Evolutionary conservation across 2,888 invertebrate genomes (phyloP), one percentile per base, ranked within the genome.

Genomic region (Liposcelis brunnea): DNA sequence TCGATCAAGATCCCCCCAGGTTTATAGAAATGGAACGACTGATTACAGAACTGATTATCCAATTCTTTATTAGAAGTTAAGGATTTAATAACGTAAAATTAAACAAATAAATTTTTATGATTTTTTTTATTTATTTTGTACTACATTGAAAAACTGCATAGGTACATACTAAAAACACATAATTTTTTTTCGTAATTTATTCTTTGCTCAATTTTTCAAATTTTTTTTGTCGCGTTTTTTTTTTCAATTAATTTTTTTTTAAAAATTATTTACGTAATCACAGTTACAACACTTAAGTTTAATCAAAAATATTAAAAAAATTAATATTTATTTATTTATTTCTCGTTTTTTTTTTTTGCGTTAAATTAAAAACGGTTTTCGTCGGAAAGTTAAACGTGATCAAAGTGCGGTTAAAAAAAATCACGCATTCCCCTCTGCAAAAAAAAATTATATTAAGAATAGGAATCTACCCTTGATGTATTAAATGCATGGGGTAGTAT

Each of bases 251-350:
- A 32, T 16, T 35, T 35, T 7, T 7, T 35, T 35, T 35, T 16
- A 6, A 19, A 40, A 18, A n/a, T 40, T 40, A 19, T 14, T 40
- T 40, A 15, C 35, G 35, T 19, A 40, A 40, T 40, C 40, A 40
- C 40, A 40, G 40, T 35, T 40, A 40, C 40, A 40, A 40, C 40
- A 40, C 19, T 40, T 40, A 40, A 14, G 10, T 18, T 35, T 35
- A 35, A 15, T 14, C 35, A 26, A 26, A 26, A 26, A 26, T 35
- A 16, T 35, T 35, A 35, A 35, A 15, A 35, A 35, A 35, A 35
- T 15, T 35, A 35, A 14, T 15, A 35, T 35, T 16, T 35, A 6
- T 35, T 11, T 32, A 11, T 10, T 10, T 32, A 6, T 35, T 16
- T 35, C 15, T 16, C 16, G 35, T 16, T 10, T 35, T 5, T 35